A percentile compares a stretch with the other conserved stretches of the same genome.
Evolutionary conservation across 2,797 vertebrate genomes (phyloP).

Genomic region (Micrastur ruficollis): DNA sequence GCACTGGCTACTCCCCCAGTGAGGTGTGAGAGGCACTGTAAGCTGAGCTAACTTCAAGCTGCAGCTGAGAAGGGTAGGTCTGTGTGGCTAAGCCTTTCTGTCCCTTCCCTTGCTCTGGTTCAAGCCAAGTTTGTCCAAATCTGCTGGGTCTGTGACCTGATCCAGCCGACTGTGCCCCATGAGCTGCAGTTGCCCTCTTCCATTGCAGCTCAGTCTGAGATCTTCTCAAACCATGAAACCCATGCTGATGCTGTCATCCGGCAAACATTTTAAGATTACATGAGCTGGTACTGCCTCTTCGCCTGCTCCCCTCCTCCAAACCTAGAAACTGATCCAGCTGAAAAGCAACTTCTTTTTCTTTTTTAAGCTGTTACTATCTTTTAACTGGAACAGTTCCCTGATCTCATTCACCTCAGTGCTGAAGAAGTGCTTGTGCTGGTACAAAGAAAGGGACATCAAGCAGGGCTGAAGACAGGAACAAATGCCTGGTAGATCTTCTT

Average conservation of each 20-base stretch:
- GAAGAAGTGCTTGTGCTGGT: not conserved
- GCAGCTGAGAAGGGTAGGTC: not conserved
- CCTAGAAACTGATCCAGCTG: not conserved
- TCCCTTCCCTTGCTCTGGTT: not conserved
- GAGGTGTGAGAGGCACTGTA: not conserved
- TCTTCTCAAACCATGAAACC: not conserved
- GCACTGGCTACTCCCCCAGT: not conserved
- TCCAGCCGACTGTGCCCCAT: not conserved
- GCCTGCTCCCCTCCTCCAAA: fast-evolving
- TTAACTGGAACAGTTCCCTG: not conserved
- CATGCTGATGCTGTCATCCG: not conserved
- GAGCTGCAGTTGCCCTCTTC: not conserved
- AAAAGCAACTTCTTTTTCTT: not conserved
- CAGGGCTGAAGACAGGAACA: not conserved
- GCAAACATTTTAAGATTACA: not conserved
- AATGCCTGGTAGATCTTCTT: not conserved
- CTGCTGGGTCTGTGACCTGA: not conserved
- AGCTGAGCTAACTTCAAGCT: not conserved
- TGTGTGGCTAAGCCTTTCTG: not conserved
- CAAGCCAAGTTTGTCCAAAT: not conserved
- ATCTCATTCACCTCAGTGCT: not conserved
- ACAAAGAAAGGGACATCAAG: not conserved
- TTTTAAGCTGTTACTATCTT: not conserved
- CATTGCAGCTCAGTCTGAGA: not conserved
- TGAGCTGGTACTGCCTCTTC: not conserved